phyloP scores from a whole-genome alignment of 2,888 invertebrate species.

The Spilarctia lutea region DNA sequence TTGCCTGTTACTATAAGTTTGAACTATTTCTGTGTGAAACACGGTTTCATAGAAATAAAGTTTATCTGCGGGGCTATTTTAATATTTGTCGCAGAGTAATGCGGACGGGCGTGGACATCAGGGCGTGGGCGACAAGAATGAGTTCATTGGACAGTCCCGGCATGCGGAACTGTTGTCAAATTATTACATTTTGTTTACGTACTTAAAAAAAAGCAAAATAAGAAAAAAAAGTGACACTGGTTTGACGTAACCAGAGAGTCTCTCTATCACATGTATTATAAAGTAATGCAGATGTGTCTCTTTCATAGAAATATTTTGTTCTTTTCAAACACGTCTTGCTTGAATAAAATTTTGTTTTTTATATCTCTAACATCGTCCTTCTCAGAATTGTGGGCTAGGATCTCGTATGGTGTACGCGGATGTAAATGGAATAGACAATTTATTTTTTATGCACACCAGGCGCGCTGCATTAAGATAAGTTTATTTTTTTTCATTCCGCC shows the following conservation, averaged over 20 bases:
- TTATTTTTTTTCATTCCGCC: not conserved
- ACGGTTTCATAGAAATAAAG: slow-evolving; percentile 43
- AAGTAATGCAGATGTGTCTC: slow-evolving; percentile 25
- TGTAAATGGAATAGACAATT: not conserved
- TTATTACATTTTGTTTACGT: slow-evolving; percentile 46
- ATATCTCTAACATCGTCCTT: slow-evolving; percentile 26
- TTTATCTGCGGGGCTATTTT: slow-evolving; percentile 52
- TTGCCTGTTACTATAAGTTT: not conserved
- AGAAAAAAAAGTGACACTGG: slow-evolving; percentile 11
- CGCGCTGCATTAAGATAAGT: not conserved
- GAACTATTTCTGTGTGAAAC: slow-evolving; percentile 24
- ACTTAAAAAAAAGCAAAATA: slow-evolving; percentile 21
- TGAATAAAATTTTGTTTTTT: slow-evolving; percentile 41
- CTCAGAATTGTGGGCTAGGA: slow-evolving; percentile 16
- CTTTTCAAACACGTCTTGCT: slow-evolving; percentile 58
- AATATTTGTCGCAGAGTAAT: slow-evolving; percentile 63
- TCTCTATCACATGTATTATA: slow-evolving; percentile 25
- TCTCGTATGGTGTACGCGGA: not conserved
- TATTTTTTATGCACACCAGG: not conserved
- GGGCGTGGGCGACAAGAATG: slow-evolving; percentile 71
- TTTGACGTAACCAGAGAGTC: slow-evolving; percentile 16
- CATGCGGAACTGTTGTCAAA: slow-evolving; percentile 75
- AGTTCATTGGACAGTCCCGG: slow-evolving; percentile 78
- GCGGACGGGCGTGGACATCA: slow-evolving; percentile 54
- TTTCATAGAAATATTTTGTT: slow-evolving; percentile 48